phyloP scores from a whole-genome alignment of 1,140 invertebrate genomes.

The Formica exsecta region DNA sequence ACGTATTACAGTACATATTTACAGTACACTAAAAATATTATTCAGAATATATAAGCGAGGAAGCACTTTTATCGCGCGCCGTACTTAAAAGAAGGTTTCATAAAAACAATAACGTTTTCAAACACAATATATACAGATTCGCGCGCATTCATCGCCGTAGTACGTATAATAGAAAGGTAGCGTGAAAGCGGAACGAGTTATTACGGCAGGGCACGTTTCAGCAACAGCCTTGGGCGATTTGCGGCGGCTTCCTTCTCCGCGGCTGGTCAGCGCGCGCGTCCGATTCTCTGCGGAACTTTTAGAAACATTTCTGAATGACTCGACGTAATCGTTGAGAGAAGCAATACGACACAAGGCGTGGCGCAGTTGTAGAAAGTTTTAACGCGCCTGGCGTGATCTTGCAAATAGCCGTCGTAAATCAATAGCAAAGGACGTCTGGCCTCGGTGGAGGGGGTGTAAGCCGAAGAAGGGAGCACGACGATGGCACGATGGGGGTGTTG shows the following conservation, averaged over 20 bases:
- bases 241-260: slow-evolving; percentile 17
- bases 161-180: slow-evolving; percentile 50
- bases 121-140: slow-evolving; percentile 17
- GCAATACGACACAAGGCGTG: slow-evolving; percentile 74
- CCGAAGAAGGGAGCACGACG: slow-evolving; percentile 24
- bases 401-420: slow-evolving; percentile 85
- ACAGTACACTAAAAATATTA: neutral
- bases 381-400: slow-evolving; percentile 83
- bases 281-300: slow-evolving; percentile 66
- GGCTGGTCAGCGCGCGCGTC: slow-evolving; percentile 63
- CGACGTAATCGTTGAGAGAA: slow-evolving; percentile 66
- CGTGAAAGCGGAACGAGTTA: slow-evolving; percentile 58
- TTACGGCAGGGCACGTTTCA: slow-evolving; percentile 56
- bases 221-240: slow-evolving; percentile 55
- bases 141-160: neutral
- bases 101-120: slow-evolving; percentile 46
- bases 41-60: neutral
- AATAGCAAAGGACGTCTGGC: slow-evolving; percentile 74
- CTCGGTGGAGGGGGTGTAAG: slow-evolving; percentile 23
- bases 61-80: neutral
- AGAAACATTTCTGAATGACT: slow-evolving; percentile 71
- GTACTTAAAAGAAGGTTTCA: slow-evolving; percentile 19
- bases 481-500: slow-evolving; percentile 22
- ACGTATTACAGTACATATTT: neutral
- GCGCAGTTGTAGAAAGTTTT: slow-evolving; percentile 82